Evolutionary conservation across 2,888 invertebrate species (phyloP).

Genomic region (Xiphydria camelus): DNA sequence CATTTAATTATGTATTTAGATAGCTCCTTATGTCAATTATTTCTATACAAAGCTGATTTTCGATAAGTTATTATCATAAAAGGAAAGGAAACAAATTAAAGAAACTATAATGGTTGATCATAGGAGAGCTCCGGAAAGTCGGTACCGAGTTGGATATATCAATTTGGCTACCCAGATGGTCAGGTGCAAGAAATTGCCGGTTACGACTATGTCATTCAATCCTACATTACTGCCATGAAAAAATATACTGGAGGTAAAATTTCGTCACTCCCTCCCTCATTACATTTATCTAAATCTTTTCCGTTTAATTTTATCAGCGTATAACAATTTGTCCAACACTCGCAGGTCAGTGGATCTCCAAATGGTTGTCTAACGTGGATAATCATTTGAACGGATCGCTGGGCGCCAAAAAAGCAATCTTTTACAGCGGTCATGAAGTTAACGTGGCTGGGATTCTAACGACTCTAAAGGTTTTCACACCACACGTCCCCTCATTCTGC

Average conservation of each 20-base stretch:
- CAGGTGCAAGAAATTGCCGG: slow-evolving; percentile 6
- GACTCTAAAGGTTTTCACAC: slow-evolving; percentile 19
- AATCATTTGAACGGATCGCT: slow-evolving; percentile 5
- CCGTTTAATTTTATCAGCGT: not conserved
- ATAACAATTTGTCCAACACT: not conserved
- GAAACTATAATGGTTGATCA: no score
- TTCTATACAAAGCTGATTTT: no score
- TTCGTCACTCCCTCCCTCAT: no score
- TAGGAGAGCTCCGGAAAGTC: no score
- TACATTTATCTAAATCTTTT: not conserved
- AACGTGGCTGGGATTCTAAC: slow-evolving; percentile 9
- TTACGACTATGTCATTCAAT: slow-evolving; percentile 5
- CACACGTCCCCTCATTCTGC: slow-evolving; percentile 19
- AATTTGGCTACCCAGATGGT: no score
- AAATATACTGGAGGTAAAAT: slow-evolving; percentile 11
- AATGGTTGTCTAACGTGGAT: slow-evolving; percentile 20
- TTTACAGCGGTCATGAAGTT: slow-evolving; percentile 10
- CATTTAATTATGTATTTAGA: no score
- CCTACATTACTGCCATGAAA: slow-evolving; percentile 5
- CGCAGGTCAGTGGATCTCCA: slow-evolving; percentile 22
- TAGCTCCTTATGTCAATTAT: no score
- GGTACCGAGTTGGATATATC: no score
- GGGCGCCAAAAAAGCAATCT: not conserved
- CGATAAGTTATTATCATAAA: no score
- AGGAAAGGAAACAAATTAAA: no score